Base-by-base conservation (phyloP, 2,113 vertebrate species). In the Oryzias woworae region DNA sequence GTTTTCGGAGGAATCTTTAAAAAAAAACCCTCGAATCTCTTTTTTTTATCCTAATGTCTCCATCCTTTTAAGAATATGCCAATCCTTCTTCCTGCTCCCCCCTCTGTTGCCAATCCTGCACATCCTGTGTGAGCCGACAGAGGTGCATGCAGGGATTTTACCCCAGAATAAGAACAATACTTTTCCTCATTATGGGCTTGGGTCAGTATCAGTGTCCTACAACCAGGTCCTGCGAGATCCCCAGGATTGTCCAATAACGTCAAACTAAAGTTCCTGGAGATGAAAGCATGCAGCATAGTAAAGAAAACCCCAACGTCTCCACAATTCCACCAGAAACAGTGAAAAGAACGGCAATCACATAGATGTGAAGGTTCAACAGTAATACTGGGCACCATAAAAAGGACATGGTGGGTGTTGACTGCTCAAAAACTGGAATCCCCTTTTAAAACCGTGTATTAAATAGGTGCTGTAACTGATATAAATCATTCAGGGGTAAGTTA, bases 91-190 rank as follows among this genome's bases (percentile, higher is more conserved):
- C 64, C 66, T 52, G 20, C 20, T 20, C 67, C 68, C 53, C 84
- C 69, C 75, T 52, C 72, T 55, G 64, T 75, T 81, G 78, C 84
- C 82, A 87, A 87, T 86, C 86, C 73, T 63, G 78, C 68, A 54
- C 65, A 67, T 81, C 76, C 71, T 71, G 55, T 62, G 71, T 80
- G 76, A 84, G 77, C 72, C 68, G 36, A 62, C 69, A 79, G 77
- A 81, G 74, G 71, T 70, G 77, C 82, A 73, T 69, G 62, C 58
- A 82, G 79, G 78, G 83, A 77, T 83, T 87, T 75, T 22, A 62
- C 76, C 77, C 61, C 63, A 74, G 79, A 57, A 75, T 69, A 77
- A 73, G 82, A 90, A 86, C 85, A 20, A 88, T 88, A 85, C 60
- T 28, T 76, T 69, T 75, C 77, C 85, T 85, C 84, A 86, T 87